phyloP scores from a whole-genome alignment of 2,113 vertebrate genomes.

The Ciconia boyciana region DNA sequence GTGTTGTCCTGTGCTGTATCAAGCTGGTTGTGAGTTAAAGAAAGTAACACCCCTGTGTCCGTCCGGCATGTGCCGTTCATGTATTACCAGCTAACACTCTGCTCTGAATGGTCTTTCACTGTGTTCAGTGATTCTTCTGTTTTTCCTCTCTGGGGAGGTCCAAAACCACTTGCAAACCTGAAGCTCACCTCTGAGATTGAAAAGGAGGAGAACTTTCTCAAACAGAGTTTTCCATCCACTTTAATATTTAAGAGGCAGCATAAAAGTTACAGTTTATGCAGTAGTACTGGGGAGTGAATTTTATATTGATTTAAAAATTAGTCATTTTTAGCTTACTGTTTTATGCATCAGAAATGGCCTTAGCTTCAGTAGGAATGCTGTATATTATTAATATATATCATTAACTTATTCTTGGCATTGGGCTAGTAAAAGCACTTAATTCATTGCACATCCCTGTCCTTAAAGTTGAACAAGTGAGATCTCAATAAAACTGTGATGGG shows the following conservation, averaged over 20 bases:
- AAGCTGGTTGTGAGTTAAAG: background rate
- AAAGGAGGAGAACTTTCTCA: background rate
- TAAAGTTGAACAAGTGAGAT: background rate
- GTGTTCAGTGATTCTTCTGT: background rate
- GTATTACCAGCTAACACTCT: background rate
- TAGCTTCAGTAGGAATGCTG: background rate
- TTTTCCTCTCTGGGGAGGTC: background rate
- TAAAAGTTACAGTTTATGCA: background rate
- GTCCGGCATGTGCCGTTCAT: rapidly evolving
- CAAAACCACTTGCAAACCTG: background rate
- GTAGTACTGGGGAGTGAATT: background rate
- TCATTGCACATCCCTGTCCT: background rate
- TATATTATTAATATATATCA: background rate
- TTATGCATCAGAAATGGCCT: conserved; percentile 54
- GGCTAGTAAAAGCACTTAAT: conserved; percentile 28
- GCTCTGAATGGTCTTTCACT: background rate
- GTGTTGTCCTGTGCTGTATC: background rate
- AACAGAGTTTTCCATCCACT: background rate
- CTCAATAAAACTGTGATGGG: background rate
- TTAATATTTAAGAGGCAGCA: conserved; percentile 19
- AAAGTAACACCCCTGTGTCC: background rate
- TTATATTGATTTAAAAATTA: conserved; percentile 34
- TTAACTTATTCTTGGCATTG: conserved; percentile 44
- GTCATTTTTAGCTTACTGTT: background rate
- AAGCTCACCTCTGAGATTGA: background rate